Base-by-base conservation (phyloP, 2,797 vertebrate species). In the Pseudochromis fuscus region DNA sequence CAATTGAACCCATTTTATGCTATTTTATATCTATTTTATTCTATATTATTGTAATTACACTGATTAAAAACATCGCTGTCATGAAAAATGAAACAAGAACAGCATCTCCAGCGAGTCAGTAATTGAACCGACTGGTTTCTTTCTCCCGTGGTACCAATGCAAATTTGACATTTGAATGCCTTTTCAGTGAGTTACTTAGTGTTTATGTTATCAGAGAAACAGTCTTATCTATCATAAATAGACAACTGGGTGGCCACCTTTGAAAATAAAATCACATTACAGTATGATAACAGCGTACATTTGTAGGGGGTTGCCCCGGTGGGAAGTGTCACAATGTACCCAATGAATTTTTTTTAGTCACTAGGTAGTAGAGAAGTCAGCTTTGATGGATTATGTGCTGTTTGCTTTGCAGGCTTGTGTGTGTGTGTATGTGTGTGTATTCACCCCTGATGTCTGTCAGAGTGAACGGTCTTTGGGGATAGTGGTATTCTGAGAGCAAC, bases 401-500 rank as follows among this genome's bases (percentile, higher is more conserved):
- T 60, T 73, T 33, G 4, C 59, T 80, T 63, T 68, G 45, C 30
- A 45, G 30, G 60, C 38, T 4, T 70, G 40, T 23, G 25, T 72
- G 65, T 72, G 64, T 64, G 30, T 50, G 50, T 68, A 51, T 55
- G 31, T 59, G 62, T 27, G 72, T 68, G 57, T 65, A 38, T 66
- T 82, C 66, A 79, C 75, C 70, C 70, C 67, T 78, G 78, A 77
- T 83, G 83, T 67, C 78, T 89, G 79, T 91, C 82, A 88, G 80
- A 81, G 55, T 84, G 77, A 85, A 71, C 16, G 62, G 73, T 88
- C 89, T 87, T 81, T 67, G 53, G 87, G 87, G 88, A 89, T 44
- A 42, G 53, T 62, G 21, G 61, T 82, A 52, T 77, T 87, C 67
- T 52, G 63, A 85, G 83, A 89, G 76, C 65, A 83, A 87, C 65